Evolutionary conservation across 1,140 invertebrate species (phyloP).

Genomic region (Drosophila pachea): DNA sequence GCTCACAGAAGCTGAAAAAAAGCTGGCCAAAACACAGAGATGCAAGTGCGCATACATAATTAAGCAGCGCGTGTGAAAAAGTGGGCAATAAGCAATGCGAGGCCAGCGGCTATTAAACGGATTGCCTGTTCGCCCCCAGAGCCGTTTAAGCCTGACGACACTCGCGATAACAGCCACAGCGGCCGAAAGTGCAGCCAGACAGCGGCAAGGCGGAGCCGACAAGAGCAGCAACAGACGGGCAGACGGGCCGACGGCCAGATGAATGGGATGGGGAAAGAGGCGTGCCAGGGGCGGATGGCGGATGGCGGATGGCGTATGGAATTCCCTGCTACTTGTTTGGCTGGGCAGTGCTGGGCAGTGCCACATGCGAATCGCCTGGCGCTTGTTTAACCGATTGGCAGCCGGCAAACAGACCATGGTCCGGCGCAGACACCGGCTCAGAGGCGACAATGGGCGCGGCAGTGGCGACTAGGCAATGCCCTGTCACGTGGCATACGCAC

Average conservation of each 20-base stretch:
- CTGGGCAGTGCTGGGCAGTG: background rate
- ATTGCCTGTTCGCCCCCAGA: conserved; percentile 67
- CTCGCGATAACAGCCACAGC: conserved; percentile 48
- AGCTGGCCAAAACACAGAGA: background rate
- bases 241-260: conserved; percentile 47
- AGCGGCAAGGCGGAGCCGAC: conserved; percentile 27
- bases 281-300: background rate
- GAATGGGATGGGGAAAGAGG: conserved; percentile 23
- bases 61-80: conserved; percentile 37
- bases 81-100: conserved; percentile 19
- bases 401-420: conserved; percentile 51
- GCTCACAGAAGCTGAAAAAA: conserved; percentile 9
- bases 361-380: conserved; percentile 44
- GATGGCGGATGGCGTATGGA: background rate
- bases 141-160: conserved; percentile 62
- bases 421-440: conserved; percentile 1
- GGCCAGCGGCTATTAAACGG: conserved; percentile 62
- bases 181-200: conserved; percentile 34
- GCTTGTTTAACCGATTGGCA: conserved; percentile 74
- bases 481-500: too few species aligned
- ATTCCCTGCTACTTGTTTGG: conserved; percentile 5
- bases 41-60: conserved; percentile 14
- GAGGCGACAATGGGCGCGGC: background rate
- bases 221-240: conserved; percentile 45
- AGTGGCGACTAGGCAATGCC: background rate